Evolutionary conservation across 2,888 invertebrate species (phyloP).

Genomic region (Cephus spinipes): DNA sequence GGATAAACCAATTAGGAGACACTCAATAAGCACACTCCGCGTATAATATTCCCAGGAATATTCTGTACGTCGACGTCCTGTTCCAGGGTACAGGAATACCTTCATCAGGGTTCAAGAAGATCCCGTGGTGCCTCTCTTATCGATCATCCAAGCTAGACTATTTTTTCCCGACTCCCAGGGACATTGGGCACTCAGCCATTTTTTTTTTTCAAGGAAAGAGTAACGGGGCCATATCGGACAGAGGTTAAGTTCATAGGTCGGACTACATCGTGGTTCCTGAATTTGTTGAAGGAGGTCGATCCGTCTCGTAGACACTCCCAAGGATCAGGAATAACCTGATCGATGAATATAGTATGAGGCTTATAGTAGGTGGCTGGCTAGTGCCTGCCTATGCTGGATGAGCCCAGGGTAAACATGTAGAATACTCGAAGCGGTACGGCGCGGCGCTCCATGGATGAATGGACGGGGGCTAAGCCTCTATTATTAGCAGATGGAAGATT

Average conservation of each 20-base stretch:
- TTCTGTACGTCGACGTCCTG: not conserved
- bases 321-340: conserved; percentile 11
- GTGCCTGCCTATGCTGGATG: conserved; percentile 26
- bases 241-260: not conserved
- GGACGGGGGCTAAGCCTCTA: conserved; percentile 56
- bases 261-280: conserved; percentile 7
- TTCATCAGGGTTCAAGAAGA: not conserved
- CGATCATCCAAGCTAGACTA: not conserved
- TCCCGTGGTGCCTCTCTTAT: not conserved
- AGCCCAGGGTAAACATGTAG: conserved; percentile 25
- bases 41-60: not conserved
- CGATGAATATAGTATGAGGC: conserved; percentile 20
- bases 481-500: conserved; percentile 65
- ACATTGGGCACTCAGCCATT: not conserved
- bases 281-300: conserved; percentile 9
- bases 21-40: not conserved
- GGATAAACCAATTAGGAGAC: not conserved
- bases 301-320: not conserved
- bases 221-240: not conserved
- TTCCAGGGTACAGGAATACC: not conserved
- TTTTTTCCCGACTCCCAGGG: not conserved
- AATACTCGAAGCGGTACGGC: conserved; percentile 17
- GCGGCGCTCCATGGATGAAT: conserved; percentile 45
- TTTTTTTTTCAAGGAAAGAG: not conserved
- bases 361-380: conserved; percentile 18